Base-by-base conservation (phyloP, 92 coral and sea anemone species). In the Heliopora coerulea region DNA sequence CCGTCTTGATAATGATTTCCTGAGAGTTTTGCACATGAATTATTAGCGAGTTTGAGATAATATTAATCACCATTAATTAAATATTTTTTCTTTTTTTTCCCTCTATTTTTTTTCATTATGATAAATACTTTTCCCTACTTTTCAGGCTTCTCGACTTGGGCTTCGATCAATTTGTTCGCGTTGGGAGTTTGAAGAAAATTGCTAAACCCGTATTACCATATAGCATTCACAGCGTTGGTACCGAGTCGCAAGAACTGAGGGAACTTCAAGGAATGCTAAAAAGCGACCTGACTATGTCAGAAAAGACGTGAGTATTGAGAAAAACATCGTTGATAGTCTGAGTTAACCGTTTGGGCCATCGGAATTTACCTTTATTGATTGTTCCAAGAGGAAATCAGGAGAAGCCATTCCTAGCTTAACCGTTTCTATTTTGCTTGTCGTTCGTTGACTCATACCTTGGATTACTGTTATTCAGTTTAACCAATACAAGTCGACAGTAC, bases 171-270 rank as follows among this genome's bases (percentile, higher is more conserved):
- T 95, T 95, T 73, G 96, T 95, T 8, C 86, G 99, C 2, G 99
- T 95, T 65, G 99, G 99, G 30, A 95, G 99, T 75, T 77, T 95
- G 44, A 87, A 96, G 49, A 95, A 95, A 76, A 95, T 95, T 58
- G 99, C 99, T 72, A 95, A 90, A 29, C 91, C 90, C 18, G 88
- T 95, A 21, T 78, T 95, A 13, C 96, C 99, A 0, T 90, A 81
- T 79, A 95, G 95, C 64, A 91, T 95, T 7, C 99, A 95, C 46
- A 91, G 96, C 62, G 79, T 83, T 23, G 98, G 96, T 1, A 85
- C 84, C 40, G 89, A 88, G 56, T 79, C 79, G 17, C 95, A 95
- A 54, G 99, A 95, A 74, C 70, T 95, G 39, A 89, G 62, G 35
- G 99, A 95, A 68, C 85, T 95, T 3, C 93, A 95, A 56, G 89